A percentile compares a stretch with the other conserved stretches of the same genome.
These are phyloP conservation scores for Xyrichtys novacula DNA, from an alignment of 2,797 vertebrate species.

Conservation along the genomic window DNA sequence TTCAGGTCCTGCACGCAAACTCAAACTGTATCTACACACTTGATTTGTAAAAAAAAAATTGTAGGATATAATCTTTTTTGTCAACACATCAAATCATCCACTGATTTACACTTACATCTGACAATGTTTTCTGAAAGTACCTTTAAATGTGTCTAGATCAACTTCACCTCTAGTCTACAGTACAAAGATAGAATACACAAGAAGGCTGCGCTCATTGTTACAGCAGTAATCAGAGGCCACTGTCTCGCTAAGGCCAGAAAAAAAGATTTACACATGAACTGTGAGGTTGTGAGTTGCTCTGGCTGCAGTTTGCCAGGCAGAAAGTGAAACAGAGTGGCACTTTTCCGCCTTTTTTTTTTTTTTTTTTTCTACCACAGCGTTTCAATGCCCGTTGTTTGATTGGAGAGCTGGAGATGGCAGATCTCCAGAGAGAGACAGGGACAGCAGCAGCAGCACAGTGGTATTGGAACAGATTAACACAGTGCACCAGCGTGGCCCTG, in stretches of 20 bases:
- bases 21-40: constrained; percentile 67
- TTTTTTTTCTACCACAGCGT: constrained; percentile 19
- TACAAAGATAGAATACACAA: constrained; percentile 79
- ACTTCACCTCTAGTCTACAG: constrained; percentile 78
- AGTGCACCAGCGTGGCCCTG: constrained; percentile 49
- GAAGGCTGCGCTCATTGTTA: constrained; percentile 70
- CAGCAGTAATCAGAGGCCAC: constrained; percentile 72
- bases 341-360: constrained; percentile 34
- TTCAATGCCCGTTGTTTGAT: constrained; percentile 62
- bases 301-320: constrained; percentile 39
- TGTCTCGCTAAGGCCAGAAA: constrained; percentile 67
- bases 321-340: constrained; percentile 40
- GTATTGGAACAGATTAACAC: constrained; percentile 74
- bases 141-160: constrained; percentile 77
- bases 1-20: constrained; percentile 58
- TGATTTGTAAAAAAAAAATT: constrained; percentile 40
- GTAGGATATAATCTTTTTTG: constrained; percentile 67
- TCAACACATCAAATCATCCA: constrained; percentile 75
- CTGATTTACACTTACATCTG: constrained; percentile 76
- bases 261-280: constrained; percentile 36
- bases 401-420: constrained; percentile 58
- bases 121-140: constrained; percentile 65
- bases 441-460: constrained; percentile 32
- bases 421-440: constrained; percentile 59
- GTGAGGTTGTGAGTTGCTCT: constrained; percentile 43